phyloP scores from a whole-genome alignment of 2,113 vertebrate species.

The Micronisus gabar region DNA sequence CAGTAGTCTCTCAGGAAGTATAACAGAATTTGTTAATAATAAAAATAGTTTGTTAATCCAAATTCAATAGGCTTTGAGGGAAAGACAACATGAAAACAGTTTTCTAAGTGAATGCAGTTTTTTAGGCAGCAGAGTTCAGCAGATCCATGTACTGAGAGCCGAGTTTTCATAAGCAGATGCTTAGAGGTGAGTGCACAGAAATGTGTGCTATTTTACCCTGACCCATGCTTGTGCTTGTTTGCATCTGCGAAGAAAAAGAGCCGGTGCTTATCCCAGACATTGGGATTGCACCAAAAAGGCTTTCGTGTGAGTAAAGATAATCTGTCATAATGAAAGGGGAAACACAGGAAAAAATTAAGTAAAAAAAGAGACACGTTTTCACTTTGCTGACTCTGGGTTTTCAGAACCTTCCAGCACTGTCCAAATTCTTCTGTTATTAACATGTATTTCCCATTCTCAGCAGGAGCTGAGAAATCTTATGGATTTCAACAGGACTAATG shows the following conservation, averaged over 20 bases:
- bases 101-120: neutral
- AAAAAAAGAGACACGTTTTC: fast-evolving
- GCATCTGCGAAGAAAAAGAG: neutral
- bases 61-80: neutral
- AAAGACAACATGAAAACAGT: neutral
- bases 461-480: neutral
- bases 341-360: neutral
- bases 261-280: neutral
- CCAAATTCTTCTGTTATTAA: neutral
- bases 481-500: neutral
- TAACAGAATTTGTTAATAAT: neutral
- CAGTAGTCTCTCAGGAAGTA: neutral
- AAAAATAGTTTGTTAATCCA: neutral
- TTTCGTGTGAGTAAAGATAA: neutral
- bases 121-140: neutral
- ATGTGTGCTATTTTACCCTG: neutral
- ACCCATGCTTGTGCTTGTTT: neutral
- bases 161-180: neutral
- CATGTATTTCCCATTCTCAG: neutral
- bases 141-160: neutral
- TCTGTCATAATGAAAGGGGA: neutral
- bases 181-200: neutral
- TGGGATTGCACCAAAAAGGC: neutral
- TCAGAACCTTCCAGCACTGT: neutral
- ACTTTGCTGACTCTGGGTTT: neutral